Evolutionary conservation across 2,888 invertebrate species (phyloP).

Genomic region (Polia nebulosa): DNA sequence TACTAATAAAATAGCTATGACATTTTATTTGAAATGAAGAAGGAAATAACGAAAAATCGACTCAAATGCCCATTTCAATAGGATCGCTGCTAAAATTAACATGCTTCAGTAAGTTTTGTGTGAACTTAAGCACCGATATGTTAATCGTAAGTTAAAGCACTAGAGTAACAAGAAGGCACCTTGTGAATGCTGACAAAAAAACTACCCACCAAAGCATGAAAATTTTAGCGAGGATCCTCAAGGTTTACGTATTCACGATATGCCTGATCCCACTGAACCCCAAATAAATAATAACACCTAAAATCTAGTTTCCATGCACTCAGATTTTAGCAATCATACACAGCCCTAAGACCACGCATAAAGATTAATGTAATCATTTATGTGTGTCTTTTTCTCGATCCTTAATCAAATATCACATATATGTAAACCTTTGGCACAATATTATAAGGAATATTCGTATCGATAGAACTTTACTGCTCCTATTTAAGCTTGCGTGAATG

Average conservation of each 20-base stretch:
- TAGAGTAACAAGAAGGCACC: slow-evolving; percentile 68
- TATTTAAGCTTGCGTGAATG: neutral
- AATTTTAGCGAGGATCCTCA: slow-evolving; percentile 66
- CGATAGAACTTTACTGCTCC: neutral
- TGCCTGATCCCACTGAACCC: slow-evolving; percentile 61
- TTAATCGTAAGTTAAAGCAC: slow-evolving; percentile 57
- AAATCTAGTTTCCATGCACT: slow-evolving; percentile 76
- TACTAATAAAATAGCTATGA: slow-evolving; percentile 5
- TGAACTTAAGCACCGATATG: slow-evolving; percentile 50
- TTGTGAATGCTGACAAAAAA: slow-evolving; percentile 63
- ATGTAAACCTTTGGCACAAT: slow-evolving; percentile 82
- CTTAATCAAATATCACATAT: slow-evolving; percentile 87
- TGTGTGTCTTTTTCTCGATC: slow-evolving; percentile 63
- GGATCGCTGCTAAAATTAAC: slow-evolving; percentile 68
- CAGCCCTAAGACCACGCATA: slow-evolving; percentile 72
- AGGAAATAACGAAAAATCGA: slow-evolving; percentile 64
- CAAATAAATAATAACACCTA: slow-evolving; percentile 69
- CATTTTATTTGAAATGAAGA: slow-evolving; percentile 19
- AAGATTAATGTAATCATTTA: slow-evolving; percentile 74
- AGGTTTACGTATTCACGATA: slow-evolving; percentile 74
- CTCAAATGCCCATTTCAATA: slow-evolving; percentile 57
- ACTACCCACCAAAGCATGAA: slow-evolving; percentile 62
- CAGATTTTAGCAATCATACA: slow-evolving; percentile 74
- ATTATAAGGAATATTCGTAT: slow-evolving; percentile 64
- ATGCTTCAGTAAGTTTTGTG: slow-evolving; percentile 66